Base-by-base conservation (phyloP, 2,113 vertebrate species). In the Seriola dumerili region DNA sequence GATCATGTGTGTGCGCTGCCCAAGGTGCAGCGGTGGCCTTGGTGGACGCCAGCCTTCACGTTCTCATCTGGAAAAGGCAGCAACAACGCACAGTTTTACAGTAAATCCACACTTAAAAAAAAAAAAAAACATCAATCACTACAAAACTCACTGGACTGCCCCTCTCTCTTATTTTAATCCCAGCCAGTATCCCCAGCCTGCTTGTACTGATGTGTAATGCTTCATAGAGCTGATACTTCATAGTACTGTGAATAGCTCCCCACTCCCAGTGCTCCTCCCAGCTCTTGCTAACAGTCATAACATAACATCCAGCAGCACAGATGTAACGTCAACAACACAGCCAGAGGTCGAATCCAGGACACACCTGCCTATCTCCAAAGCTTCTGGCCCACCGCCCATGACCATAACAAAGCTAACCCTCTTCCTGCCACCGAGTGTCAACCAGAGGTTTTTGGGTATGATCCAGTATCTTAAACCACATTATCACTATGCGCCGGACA, bases 1-100 rank as follows among this genome's bases (percentile, higher is more conserved):
- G 97, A 95, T 97, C 97, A 96, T 98, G 96, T 94, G 97, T 96
- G 92, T 94, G 95, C 80, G 96, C 97, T 96, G 96, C 96, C 96
- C 94, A 95, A 80, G 94, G 95, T 91, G 96, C 96, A 96, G 97
- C 96, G 84, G 96, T 92, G 96, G 95, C 66, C 95, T 96, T 96
- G 92, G 92, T 95, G 55, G 85, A 94, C 91, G 94, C 94, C 94
- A 96, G 95, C 90, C 97, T 98, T 97, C 96, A 97, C 94, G 88
- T 91, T 94, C 95, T 97, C 98, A 99, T 97, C 98, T 99, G 93
- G 25, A 72, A 13, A 19, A 32, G 42, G 63, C 3, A 78, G 1
- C 21, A 40, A 68, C 1, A 76, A 63, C 65, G 65, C 8, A 67
- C 16, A 11, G 17, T 72, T 81, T 71, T 34, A 38, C 21, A 70